These are phyloP conservation scores for Phymorhynchus buccinoides DNA, from an alignment of 1,140 invertebrate genomes.

Conservation along the genomic window DNA sequence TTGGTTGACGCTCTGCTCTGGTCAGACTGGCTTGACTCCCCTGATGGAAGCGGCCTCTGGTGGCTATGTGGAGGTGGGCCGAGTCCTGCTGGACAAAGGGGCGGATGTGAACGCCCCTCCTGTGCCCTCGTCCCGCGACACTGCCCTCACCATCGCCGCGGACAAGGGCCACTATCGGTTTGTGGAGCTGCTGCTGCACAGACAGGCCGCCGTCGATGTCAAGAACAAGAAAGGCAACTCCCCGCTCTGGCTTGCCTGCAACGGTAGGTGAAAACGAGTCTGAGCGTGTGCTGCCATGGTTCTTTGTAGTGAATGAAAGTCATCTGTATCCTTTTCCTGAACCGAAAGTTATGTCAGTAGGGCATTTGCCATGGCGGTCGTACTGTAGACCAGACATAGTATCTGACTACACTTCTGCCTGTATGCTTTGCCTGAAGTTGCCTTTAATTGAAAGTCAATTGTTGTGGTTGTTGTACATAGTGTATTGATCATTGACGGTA, in stretches of 20 bases:
- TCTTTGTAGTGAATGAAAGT: no score
- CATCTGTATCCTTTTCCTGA: no score
- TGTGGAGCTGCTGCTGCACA: slow-evolving; percentile 84
- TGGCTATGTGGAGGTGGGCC: slow-evolving; percentile 97
- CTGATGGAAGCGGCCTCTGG: slow-evolving; percentile 99
- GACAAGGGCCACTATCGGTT: slow-evolving; percentile 99
- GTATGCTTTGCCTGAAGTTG: no score
- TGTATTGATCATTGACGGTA: no score
- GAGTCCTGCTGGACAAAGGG: slow-evolving; percentile 94
- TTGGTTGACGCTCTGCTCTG: slow-evolving; percentile 3
- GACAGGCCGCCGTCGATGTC: slow-evolving; percentile 91
- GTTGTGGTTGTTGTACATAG: no score
- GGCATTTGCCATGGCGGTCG: no score
- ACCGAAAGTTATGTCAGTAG: no score
- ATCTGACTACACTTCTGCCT: no score
- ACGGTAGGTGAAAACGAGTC: slow-evolving; percentile 78
- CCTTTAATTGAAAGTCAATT: no score
- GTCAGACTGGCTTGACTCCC: slow-evolving; percentile 94
- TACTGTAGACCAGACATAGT: no score
- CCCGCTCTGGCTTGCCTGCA: slow-evolving; percentile 96
- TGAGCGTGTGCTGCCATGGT: no score
- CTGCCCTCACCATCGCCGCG: slow-evolving; percentile 97
- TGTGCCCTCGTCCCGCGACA: slow-evolving; percentile 97
- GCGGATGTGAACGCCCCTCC: slow-evolving; percentile 99
- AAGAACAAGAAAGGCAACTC: slow-evolving; percentile 99